A percentile compares a stretch with the other conserved stretches of the same genome.
These are phyloP conservation scores for Spodoptera frugiperda DNA, from an alignment of 1,140 invertebrate species.

Conservation along the genomic window DNA sequence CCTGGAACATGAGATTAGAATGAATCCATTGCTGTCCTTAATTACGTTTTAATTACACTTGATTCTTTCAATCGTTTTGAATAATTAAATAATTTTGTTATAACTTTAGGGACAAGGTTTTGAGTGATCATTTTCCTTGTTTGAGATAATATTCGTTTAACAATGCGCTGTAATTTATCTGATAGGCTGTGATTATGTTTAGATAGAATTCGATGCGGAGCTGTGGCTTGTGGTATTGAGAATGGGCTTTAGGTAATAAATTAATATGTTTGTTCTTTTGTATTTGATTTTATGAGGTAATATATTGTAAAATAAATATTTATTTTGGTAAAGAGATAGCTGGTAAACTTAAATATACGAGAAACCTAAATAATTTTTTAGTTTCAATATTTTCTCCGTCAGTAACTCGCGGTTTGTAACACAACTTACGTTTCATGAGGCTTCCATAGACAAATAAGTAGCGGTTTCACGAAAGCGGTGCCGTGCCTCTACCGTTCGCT, in stretches of 20 bases:
- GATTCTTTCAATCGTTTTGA: conserved; percentile 53
- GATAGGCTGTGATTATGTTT: no score
- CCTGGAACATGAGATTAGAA: conserved; percentile 61
- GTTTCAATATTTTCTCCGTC: not conserved
- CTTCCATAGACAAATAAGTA: conserved; percentile 50
- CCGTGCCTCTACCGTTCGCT: conserved; percentile 50
- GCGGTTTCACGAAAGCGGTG: conserved; percentile 49
- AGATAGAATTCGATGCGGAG: no score
- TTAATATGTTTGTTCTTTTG: no score
- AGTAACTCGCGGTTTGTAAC: conserved; percentile 17
- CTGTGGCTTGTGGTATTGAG: no score
- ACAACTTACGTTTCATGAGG: conserved; percentile 31
- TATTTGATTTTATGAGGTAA: no score
- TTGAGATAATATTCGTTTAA: not conserved
- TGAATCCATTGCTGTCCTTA: conserved; percentile 62
- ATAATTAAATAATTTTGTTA: conserved; percentile 43
- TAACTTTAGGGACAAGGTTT: conserved; percentile 23
- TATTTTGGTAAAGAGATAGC: no score
- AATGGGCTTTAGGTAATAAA: no score
- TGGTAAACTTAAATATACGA: no score
- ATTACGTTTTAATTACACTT: conserved; percentile 70
- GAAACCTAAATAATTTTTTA: no score
- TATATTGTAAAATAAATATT: no score
- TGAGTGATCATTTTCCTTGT: not conserved
- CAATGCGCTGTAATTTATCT: not conserved